Evolutionary conservation across 2,113 vertebrate species (phyloP), one percentile per base, ranked within the genome.

Genomic region (Mohoua ochrocephala): DNA sequence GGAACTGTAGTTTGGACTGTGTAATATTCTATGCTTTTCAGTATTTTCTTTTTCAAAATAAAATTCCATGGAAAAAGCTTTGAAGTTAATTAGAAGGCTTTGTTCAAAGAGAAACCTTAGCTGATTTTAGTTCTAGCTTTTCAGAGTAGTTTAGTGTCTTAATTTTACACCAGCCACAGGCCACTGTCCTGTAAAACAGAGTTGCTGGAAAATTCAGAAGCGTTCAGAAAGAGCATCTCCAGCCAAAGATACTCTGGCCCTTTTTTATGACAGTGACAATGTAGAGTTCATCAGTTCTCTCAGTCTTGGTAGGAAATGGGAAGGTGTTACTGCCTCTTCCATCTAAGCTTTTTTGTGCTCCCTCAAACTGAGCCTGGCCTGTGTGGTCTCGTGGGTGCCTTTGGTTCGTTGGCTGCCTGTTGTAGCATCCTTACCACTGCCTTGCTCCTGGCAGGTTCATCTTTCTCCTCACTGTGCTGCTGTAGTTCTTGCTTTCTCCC

Each of bases 361-460:
- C 47, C 57, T 67, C 44, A 45, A 6, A 16, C 35, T 6, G 2
- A n/a, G 44, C 26, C 57, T 77, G 57, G 22, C 56, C 35, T 20
- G 15, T 24, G 57, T 39, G 45, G 7, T 73, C 69, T 26, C 0
- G 0, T 24, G 35, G 30, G 3, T 84, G 54, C 2, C 3, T 13
- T 54, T 49, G 80, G n/a, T 13, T 42, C 37, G 0, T 26, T 57
- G 35, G 33, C 30, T 75, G 30, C 15, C 50, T 81, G 19, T 53
- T 91, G 53, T 15, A 64, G 33, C 24, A 14, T 71, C 71, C 31
- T 87, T 59, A 49, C 27, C 37, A 3, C 52, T 50, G 8, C 60
- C 49, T 52, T 50, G 35, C 50, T 73, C 35, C 47, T 52, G 23
- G 21, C 44, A 85, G 42, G 18, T 45, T 2, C 0, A 3, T 42